Evolutionary conservation across 2,888 invertebrate genomes (phyloP).

Genomic region (Branchellion lobata): DNA sequence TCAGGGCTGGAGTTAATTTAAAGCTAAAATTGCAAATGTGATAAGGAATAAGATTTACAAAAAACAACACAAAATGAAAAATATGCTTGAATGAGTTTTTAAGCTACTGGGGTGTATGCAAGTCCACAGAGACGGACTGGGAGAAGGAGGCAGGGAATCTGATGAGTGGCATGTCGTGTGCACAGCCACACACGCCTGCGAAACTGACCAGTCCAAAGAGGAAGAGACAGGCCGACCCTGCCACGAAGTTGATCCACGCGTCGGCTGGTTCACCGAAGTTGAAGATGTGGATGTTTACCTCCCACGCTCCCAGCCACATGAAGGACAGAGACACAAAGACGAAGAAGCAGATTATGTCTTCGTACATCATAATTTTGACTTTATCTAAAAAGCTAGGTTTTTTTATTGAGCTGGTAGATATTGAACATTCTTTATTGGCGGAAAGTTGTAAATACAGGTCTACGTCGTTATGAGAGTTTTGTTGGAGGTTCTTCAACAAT

Average conservation of each 20-base stretch:
- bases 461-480: not conserved
- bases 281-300: constrained; percentile 42
- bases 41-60: no score
- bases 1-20: no score
- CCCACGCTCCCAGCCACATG: constrained; percentile 49
- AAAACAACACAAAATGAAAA: no score
- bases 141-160: not conserved
- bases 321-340: constrained; percentile 36
- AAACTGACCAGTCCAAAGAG: constrained; percentile 46
- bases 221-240: constrained; percentile 42
- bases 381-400: no score
- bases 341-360: constrained; percentile 43
- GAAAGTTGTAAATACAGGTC: no score
- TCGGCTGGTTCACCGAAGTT: constrained; percentile 41
- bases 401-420: not conserved
- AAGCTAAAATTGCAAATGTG: no score
- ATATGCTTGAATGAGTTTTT: no score
- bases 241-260: constrained; percentile 47
- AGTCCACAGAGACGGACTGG: not conserved
- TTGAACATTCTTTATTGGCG: no score
- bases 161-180: constrained; percentile 24
- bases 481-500: not conserved
- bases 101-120: no score
- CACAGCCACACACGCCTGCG: constrained; percentile 42
- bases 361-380: constrained; percentile 34